Base-by-base conservation (phyloP, 2,113 vertebrate genomes). In the Quiscalus mexicanus region DNA sequence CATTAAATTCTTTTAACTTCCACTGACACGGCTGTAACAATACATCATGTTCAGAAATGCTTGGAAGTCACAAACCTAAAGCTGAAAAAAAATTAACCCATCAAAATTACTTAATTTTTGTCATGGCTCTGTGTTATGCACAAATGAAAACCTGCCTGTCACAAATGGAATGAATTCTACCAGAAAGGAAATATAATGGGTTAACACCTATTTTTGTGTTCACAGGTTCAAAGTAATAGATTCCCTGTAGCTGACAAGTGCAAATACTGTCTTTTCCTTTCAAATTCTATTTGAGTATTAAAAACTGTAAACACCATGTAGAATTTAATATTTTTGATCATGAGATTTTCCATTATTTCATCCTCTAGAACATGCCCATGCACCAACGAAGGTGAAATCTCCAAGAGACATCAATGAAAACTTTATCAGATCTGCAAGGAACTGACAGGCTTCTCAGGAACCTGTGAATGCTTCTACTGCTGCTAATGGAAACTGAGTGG, bases 1-100 rank as follows among this genome's bases (percentile, higher is more conserved):
- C 58, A 92, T 86, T 94, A 93, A 95, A 93, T 87, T 74, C 44
- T 89, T 93, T 91, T 91, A 90, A 83, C 45, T 95, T 86, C 63
- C 35, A 91, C 73, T 92, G 90, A 84, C 24, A 68, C 0, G 6
- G 28, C 44, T 87, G 31, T 33, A 76, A 65, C 50, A 56, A 84
- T 94, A 93, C 68, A 93, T 91, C 77, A 94, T 59, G 30, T 88
- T 84, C 74, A 74, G 59, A 89, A 81, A 33, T 95, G 42, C 42
- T 77, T 35, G 84, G 24, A 90, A 96, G 53, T 47, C 52, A 89
- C n/a, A 88, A 91, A 92, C 3, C 4, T 44, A 76, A 56, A 85
- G 35, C 21, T 59, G 23, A 75, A 78, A 93, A 49, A 31, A 76
- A 89, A 53, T 9, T 56, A 74, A 77, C 3, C 15, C 24, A 89